A percentile compares a stretch with the other conserved stretches of the same genome.
phyloP scores from a whole-genome alignment of 2,888 invertebrate species.

The Boloria selene region DNA sequence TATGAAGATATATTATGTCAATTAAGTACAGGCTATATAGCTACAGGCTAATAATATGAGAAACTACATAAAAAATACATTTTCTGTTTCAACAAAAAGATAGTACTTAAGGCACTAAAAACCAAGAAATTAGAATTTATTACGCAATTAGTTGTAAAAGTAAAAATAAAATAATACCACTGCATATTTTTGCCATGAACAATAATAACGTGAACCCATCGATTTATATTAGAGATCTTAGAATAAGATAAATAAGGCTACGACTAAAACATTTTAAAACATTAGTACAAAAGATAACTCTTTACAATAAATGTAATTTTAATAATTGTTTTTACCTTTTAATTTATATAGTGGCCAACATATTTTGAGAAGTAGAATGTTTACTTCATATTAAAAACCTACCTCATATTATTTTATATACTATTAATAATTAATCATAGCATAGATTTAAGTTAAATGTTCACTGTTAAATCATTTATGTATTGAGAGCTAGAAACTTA shows the following conservation, averaged over 20 bases:
- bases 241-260: conserved; percentile 26
- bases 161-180: too few relatives aligned
- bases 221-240: conserved; percentile 41
- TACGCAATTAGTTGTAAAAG: too few relatives aligned
- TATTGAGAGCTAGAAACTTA: too few relatives aligned
- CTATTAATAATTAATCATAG: background rate
- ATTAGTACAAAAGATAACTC: too few relatives aligned
- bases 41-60: too few relatives aligned
- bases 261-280: background rate
- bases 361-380: background rate
- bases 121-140: background rate
- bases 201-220: conserved; percentile 40
- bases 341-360: background rate
- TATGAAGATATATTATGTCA: conserved; percentile 35
- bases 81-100: background rate
- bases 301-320: too few relatives aligned
- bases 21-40: conserved; percentile 26
- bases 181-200: conserved; percentile 29
- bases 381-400: conserved; percentile 8
- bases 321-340: background rate
- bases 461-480: conserved; percentile 4
- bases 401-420: conserved; percentile 9
- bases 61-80: background rate
- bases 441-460: background rate
- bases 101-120: conserved; percentile 12